A percentile compares a stretch with the other conserved stretches of the same genome.
These are phyloP conservation scores for Tautogolabrus adspersus DNA, from an alignment of 2,113 vertebrate species.

Conservation along the genomic window DNA sequence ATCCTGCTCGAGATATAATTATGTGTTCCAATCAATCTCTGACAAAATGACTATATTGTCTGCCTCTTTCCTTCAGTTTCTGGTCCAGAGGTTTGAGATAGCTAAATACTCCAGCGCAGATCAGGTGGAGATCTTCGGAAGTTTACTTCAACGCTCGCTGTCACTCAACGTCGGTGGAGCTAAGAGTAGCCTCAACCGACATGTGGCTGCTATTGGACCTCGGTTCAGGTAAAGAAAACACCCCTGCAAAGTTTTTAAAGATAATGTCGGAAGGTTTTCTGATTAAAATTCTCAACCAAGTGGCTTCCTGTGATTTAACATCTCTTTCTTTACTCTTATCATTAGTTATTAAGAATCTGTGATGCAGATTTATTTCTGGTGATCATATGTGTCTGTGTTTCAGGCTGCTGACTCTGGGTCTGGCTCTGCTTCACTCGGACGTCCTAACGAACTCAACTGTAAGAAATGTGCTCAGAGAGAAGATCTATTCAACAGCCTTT, in stretches of 20 bases:
- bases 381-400: not conserved
- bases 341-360: too few species aligned
- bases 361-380: not conserved
- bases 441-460: constrained; percentile 95
- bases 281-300: too few species aligned
- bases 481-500: constrained; percentile 98
- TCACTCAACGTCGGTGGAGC: constrained; percentile 92
- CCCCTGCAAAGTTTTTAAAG: not conserved
- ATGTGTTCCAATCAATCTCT: too few species aligned
- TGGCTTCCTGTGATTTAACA: not conserved
- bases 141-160: constrained; percentile 93
- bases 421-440: constrained; percentile 94
- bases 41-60: not conserved
- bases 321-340: too few species aligned
- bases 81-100: constrained; percentile 97
- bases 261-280: not conserved
- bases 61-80: constrained; percentile 84
- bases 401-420: constrained; percentile 94
- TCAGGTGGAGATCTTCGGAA: constrained; percentile 98
- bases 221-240: constrained; percentile 89
- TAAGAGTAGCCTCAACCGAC: constrained; percentile 92
- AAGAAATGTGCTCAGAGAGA: constrained; percentile 96
- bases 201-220: constrained; percentile 96
- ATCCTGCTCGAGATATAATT: not conserved
- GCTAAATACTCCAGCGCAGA: constrained; percentile 99